Base-by-base conservation (phyloP, 2,113 vertebrate species). In the Xiphophorus maculatus region DNA sequence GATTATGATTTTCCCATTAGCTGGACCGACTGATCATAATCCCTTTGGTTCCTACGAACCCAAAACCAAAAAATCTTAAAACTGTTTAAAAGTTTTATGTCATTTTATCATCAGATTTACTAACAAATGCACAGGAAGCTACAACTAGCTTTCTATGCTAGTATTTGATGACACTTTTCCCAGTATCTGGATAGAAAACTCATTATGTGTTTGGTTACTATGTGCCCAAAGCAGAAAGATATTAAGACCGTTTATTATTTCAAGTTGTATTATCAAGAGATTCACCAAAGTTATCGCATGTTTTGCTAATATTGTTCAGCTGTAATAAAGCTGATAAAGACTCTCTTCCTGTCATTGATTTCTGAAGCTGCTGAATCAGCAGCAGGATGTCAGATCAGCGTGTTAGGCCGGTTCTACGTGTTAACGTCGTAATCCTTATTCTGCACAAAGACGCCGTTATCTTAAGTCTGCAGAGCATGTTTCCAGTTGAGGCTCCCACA, bases 361-460 rank as follows among this genome's bases (percentile, higher is more conserved):
- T 62, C 8, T 63, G 58, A 30, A 30, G 30, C 30, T 30, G 30
- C 30, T 69, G 35, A n/a, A 67, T 48, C 22, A 60, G 62, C 70
- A 33, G 54, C 10, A 40, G 0, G 32, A 37, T 32, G 6, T 76
- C 66, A 64, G 72, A 89, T 86, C 77, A 54, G 51, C 42, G 30
- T 75, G 27, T 14, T n/a, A 78, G 68, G 63, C 66, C 40, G 64
- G 19, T 44, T 44, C 78, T 73, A 70, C 69, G 65, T 27, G 62
- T 37, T 66, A 81, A 78, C 84, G 84, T 30, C 73, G 85, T 29
- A 66, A 76, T 83, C 73, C 74, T 81, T 81, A 82, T 85, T 79
- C 80, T 74, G 66, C 32, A 76, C 70, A 61, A 63, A 64, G 58
- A 29, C 15, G 0, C 40, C 1, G 44, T 84, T 78, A 77, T 80